phyloP scores from a whole-genome alignment of 2,888 invertebrate genomes.

The Agrotis segetum region DNA sequence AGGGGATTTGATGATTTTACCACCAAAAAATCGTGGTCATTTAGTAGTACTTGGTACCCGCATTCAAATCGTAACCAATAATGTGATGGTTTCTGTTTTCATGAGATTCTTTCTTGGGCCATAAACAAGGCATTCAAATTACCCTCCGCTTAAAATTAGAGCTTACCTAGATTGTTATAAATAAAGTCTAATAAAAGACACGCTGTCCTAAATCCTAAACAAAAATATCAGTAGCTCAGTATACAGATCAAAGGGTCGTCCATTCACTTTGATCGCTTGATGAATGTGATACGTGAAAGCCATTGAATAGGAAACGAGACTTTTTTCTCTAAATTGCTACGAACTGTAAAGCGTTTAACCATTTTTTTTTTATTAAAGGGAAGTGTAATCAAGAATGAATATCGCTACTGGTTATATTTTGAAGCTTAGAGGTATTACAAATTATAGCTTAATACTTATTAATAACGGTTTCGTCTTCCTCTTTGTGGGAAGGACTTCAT shows the following conservation, averaged over 20 bases:
- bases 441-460: neutral
- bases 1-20: no score
- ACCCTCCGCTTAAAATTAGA: neutral
- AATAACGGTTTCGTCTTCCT: neutral
- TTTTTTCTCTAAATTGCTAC: slow-evolving; percentile 46
- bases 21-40: no score
- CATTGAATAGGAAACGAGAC: slow-evolving; percentile 53
- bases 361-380: slow-evolving; percentile 32
- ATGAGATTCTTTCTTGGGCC: neutral
- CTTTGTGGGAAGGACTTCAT: neutral
- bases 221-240: slow-evolving; percentile 2
- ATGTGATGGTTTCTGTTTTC: neutral
- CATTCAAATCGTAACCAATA: no score
- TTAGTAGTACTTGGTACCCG: no score
- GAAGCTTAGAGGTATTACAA: neutral
- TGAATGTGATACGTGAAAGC: slow-evolving; percentile 55
- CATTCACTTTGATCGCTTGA: slow-evolving; percentile 57
- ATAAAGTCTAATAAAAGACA: slow-evolving; percentile 6
- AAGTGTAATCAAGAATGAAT: slow-evolving; percentile 26
- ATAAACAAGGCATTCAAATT: neutral
- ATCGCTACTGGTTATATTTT: slow-evolving; percentile 23
- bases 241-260: slow-evolving; percentile 55
- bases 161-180: neutral
- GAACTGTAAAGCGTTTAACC: slow-evolving; percentile 35
- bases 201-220: neutral